These are phyloP conservation scores for Sphecodes monilicornis DNA, from an alignment of 2,888 invertebrate genomes.

Conservation along the genomic window DNA sequence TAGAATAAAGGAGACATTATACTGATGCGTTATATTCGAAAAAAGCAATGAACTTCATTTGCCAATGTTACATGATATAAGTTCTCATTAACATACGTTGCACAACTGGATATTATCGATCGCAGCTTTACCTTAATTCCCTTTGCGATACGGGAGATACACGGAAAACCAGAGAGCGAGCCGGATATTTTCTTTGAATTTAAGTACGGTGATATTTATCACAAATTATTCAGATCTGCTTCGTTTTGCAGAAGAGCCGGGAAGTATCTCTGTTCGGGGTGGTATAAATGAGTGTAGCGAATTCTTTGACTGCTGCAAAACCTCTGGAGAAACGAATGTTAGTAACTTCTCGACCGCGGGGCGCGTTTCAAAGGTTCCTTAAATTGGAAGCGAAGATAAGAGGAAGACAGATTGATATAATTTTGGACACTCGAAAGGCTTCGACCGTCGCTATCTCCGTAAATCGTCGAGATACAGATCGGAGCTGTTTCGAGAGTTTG, in stretches of 20 bases:
- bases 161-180: neutral
- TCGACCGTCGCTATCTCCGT: neutral
- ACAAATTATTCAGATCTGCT: neutral
- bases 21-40: neutral
- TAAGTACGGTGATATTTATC: neutral
- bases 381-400: conserved; percentile 4
- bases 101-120: conserved; percentile 9
- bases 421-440: neutral
- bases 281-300: neutral
- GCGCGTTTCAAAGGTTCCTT: neutral
- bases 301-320: neutral
- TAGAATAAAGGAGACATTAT: neutral
- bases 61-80: neutral
- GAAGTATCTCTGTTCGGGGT: neutral
- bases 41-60: neutral
- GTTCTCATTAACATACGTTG: conserved; percentile 1
- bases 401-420: neutral
- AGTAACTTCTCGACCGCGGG: neutral
- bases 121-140: conserved; percentile 3
- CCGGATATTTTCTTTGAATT: neutral
- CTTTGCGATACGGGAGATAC: neutral
- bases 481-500: neutral
- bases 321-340: neutral
- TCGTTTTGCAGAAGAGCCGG: neutral
- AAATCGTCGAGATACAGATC: neutral